These are phyloP conservation scores for Crotalus adamanteus DNA, from an alignment of 2,797 vertebrate genomes.

Conservation along the genomic window DNA sequence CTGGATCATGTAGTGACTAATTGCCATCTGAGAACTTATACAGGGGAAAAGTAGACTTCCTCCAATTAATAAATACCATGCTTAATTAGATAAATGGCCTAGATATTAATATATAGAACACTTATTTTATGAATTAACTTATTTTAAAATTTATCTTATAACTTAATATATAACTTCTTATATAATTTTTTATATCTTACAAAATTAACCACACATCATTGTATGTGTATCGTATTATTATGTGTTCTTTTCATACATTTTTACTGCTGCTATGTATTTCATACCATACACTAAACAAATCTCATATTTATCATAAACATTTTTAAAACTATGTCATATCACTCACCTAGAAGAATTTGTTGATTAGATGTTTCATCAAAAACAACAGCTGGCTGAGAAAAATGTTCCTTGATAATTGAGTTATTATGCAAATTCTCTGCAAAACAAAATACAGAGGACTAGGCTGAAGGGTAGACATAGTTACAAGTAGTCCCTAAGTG, in stretches of 20 bases:
- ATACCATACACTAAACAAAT: not conserved
- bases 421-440: slow-evolving; percentile 45
- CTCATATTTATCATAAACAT: not conserved
- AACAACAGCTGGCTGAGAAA: slow-evolving; percentile 55
- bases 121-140: not conserved
- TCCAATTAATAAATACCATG: no score
- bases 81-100: no score
- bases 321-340: not conserved
- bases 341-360: slow-evolving; percentile 66
- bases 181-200: not conserved
- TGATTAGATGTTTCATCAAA: slow-evolving; percentile 61
- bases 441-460: slow-evolving; percentile 41
- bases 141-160: not conserved
- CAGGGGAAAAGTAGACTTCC: no score
- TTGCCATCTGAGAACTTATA: no score
- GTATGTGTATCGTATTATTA: not conserved
- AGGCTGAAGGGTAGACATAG: not conserved
- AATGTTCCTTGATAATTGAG: slow-evolving; percentile 52
- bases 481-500: not conserved
- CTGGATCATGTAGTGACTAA: no score
- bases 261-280: not conserved
- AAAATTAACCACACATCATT: not conserved
- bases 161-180: not conserved
- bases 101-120: not conserved
- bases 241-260: not conserved